Base-by-base conservation (phyloP, 2,113 vertebrate genomes). In the Muscicapa adusta region DNA sequence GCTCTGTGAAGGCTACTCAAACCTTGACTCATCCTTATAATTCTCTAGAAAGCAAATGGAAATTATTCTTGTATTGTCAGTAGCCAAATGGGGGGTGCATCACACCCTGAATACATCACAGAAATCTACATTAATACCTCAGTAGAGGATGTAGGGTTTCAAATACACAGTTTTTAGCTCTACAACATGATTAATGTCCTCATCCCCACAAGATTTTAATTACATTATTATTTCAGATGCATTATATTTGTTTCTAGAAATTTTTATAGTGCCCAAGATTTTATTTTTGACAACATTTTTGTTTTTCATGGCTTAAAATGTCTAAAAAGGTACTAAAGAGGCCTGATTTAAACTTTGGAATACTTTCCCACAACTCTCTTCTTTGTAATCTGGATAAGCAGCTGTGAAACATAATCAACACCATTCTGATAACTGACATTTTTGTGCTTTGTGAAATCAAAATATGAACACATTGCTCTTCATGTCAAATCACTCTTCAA, bases 331-430 rank as follows among this genome's bases (percentile, higher is more conserved):
- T 97, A 94, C 58, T 70, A 91, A 91, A 89, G 92, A 63, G 94
- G 92, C 28, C 88, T 26, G 31, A 93, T 97, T 84, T 91, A 65
- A 72, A 48, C 14, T 95, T 66, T n/a, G 42, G 80, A 96, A 96
- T 82, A 93, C 94, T 91, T 96, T 95, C 67, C 95, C 83, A 70
- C 72, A 85, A 57, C 40, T 50, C 65, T 87, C 20, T 92, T 86
- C 60, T 85, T 19, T 95, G 78, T 93, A 94, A 81, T 95, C 85
- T 94, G 82, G 70, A 77, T 88, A 96, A 94, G 87, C 85, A 91
- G 91, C 89, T 95, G 89, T 93, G 87, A 96, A 97, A 96, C 62
- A 80, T 54, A 97, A 95, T 85, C 71, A 96, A 85, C 78, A 94
- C 81, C 81, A 96, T 93, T 97, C 84, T 93, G 85, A 85, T 90